Percentiles rank a stretch among this genome's conserved stretches.
Evolutionary conservation across 2,113 vertebrate genomes (phyloP).

Genomic region (Phaetusa simplex): DNA sequence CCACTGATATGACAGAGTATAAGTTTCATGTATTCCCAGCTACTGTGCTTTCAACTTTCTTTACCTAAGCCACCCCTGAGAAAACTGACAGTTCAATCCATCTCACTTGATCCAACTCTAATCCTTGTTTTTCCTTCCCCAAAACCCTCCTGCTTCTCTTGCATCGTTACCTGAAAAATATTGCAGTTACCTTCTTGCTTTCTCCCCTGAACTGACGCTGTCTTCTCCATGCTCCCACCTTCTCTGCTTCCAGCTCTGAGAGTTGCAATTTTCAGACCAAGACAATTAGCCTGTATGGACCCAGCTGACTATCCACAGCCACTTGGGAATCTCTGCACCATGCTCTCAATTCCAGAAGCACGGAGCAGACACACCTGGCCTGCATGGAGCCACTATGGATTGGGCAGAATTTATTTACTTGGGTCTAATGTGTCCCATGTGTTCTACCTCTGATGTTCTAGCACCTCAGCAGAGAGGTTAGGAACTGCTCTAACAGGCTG

Average conservation of each 20-base stretch:
- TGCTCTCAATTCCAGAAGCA: constrained; percentile 68
- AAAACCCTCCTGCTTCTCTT: background rate
- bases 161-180: constrained; percentile 20
- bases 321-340: constrained; percentile 60
- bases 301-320: constrained; percentile 49
- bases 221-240: constrained; percentile 63
- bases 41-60: background rate
- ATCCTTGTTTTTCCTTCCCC: background rate
- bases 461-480: constrained; percentile 66
- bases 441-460: constrained; percentile 47
- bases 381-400: constrained; percentile 55
- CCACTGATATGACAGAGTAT: background rate
- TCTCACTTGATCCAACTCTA: background rate
- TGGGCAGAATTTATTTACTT: constrained; percentile 55
- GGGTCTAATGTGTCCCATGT: constrained; percentile 37
- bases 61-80: background rate
- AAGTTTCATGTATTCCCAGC: background rate
- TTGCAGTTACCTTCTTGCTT: background rate
- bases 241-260: constrained; percentile 67
- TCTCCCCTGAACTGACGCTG: constrained; percentile 48
- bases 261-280: constrained; percentile 59
- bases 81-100: background rate
- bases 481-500: constrained; percentile 58
- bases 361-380: constrained; percentile 66
- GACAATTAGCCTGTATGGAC: constrained; percentile 59